Evolutionary conservation across 2,113 vertebrate genomes (phyloP), one percentile per base, ranked within the genome.

Genomic region (Alethe diademata): DNA sequence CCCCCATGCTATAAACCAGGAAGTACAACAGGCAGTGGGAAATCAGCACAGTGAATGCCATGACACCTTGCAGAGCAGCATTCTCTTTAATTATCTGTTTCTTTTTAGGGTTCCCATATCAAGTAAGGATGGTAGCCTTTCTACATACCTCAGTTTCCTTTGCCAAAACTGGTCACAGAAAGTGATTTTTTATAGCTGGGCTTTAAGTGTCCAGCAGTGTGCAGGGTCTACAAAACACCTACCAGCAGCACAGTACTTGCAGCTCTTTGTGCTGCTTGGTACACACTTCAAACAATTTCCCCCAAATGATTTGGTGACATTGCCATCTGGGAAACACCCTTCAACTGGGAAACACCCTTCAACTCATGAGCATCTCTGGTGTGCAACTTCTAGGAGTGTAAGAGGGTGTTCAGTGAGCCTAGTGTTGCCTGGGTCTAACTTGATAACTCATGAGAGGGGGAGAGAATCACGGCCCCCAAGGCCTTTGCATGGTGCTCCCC

Each of bases 271-370:
- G 9, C 56, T 54, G 33, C 4, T 47, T 42, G 35, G 4, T 42
- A 14, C 19, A 19, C 0, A 0, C 18, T 87, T 85, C 81, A 51
- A 14, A 42, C 5, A 3, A 53, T n/a, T 57, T n/a, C 14, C 53
- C 8, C 17, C 10, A 42, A 23, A 69, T 36, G 2, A 48, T 69
- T 19, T 36, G 53, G 36, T 50, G 16, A 40, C 5, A 1, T 11
- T 24, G 28, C 26, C 25, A 16, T 11, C 38, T 22, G 22, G 29
- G 47, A 6, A 66, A 4, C 33, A 50, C 11, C 15, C 6, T 69
- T 75, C 40, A 65, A 12, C n/a, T n/a, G 22, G 29, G 47, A 6
- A 66, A 4, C 33, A 50, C 11, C 15, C 6, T 69, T 75, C 40
- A 65, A 12, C n/a, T n/a, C 10, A 42, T 20, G 10, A 72, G n/a